Percentiles rank a stretch among this genome's conserved stretches.
phyloP scores from a whole-genome alignment of 2,113 vertebrate species.

The Tetraodon nigroviridis region DNA sequence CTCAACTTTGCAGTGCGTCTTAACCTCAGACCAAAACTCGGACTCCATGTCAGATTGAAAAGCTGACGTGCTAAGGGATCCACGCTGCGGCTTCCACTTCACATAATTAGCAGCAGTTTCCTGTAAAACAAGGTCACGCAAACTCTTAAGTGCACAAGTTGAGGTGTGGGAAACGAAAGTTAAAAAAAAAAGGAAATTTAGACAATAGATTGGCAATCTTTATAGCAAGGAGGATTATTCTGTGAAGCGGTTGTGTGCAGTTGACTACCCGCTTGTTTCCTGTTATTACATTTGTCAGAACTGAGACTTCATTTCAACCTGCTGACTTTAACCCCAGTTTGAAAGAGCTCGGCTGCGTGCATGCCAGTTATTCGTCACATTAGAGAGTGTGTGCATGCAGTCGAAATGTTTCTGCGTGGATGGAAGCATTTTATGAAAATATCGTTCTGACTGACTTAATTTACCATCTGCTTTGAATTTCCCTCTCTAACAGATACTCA shows the following conservation, averaged over 20 bases:
- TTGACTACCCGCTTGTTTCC: conserved; percentile 53
- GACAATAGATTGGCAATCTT: conserved; percentile 69
- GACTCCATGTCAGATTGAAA: conserved; percentile 16
- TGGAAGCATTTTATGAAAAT: conserved; percentile 45
- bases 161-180: conserved; percentile 71
- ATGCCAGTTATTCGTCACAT: not conserved
- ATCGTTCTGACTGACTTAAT: conserved; percentile 45
- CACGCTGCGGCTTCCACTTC: conserved; percentile 67
- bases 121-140: conserved; percentile 72
- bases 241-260: conserved; percentile 51
- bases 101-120: conserved; percentile 89
- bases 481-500: conserved; percentile 37
- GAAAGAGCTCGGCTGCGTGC: not conserved
- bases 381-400: conserved; percentile 15
- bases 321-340: conserved; percentile 9
- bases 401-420: conserved; percentile 10
- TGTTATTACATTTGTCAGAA: conserved; percentile 57
- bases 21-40: conserved; percentile 37
- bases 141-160: conserved; percentile 68
- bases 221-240: conserved; percentile 58
- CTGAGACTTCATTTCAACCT: conserved; percentile 34
- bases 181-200: conserved; percentile 54
- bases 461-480: conserved; percentile 53
- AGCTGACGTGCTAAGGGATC: conserved; percentile 39
- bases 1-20: conserved; percentile 63